Percentiles rank a stretch among this genome's conserved stretches.
Evolutionary conservation across 2,888 invertebrate genomes (phyloP).

Genomic region (Cryptocephalus moraei): DNA sequence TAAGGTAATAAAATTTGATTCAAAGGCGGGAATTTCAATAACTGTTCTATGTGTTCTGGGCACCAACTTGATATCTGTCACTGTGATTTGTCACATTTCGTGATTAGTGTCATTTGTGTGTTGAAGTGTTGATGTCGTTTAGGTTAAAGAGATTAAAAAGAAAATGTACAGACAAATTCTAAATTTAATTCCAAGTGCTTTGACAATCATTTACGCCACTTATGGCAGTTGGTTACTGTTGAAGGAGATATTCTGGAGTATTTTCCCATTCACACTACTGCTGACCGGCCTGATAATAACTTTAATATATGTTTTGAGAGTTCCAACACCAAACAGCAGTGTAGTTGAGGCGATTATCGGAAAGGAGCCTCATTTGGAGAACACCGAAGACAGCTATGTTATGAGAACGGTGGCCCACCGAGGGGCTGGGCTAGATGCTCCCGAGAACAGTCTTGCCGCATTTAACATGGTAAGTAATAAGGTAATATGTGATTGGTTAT

Average conservation of each 20-base stretch:
- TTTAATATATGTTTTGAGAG: constrained; percentile 42
- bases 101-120: no score
- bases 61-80: no score
- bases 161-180: constrained; percentile 18
- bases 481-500: background rate
- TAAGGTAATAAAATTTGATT: no score
- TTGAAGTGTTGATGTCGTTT: background rate
- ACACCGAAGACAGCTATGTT: constrained; percentile 38
- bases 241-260: constrained; percentile 25
- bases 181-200: constrained; percentile 17
- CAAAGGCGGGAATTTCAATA: no score
- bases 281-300: constrained; percentile 22
- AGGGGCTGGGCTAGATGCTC: constrained; percentile 66
- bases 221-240: constrained; percentile 27
- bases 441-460: constrained; percentile 69
- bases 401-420: constrained; percentile 63
- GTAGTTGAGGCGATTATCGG: constrained; percentile 41
- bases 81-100: no score
- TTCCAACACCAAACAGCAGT: constrained; percentile 37
- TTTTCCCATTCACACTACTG: constrained; percentile 28
- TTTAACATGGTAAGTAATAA: constrained; percentile 48
- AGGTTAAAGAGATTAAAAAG: background rate
- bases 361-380: constrained; percentile 43
- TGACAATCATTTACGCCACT: constrained; percentile 20
- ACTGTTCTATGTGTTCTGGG: no score